These are phyloP conservation scores for Hemibagrus wyckioides DNA, from an alignment of 2,113 vertebrate species.

Conservation along the genomic window DNA sequence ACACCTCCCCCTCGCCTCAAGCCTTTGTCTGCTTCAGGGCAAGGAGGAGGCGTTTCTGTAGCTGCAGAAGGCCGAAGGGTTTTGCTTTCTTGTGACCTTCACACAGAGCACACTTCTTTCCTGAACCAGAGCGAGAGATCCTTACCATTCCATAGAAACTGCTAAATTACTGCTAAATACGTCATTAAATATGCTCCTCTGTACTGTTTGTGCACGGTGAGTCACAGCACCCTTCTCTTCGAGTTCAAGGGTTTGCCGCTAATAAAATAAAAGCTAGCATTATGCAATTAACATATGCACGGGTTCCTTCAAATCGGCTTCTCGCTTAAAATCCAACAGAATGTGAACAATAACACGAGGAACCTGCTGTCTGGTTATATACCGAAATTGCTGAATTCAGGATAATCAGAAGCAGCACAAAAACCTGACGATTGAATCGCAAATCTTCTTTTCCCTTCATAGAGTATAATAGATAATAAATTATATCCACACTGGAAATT, in stretches of 20 bases:
- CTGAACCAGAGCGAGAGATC: constrained; percentile 9
- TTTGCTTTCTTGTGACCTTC: constrained; percentile 66
- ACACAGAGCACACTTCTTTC: constrained; percentile 54
- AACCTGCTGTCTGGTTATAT: neutral
- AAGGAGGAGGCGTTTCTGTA: constrained; percentile 53
- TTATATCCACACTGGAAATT: neutral
- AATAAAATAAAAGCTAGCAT: constrained; percentile 67
- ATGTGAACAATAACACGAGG: neutral
- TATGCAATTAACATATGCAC: constrained; percentile 42
- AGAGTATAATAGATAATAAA: neutral
- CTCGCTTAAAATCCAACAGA: constrained; percentile 26
- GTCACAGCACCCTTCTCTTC: constrained; percentile 65
- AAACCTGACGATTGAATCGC: neutral
- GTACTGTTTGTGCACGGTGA: constrained; percentile 43
- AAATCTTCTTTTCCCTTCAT: neutral
- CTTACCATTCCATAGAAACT: constrained; percentile 14
- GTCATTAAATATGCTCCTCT: constrained; percentile 14
- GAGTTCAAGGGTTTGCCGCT: constrained; percentile 72
- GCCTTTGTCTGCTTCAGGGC: constrained; percentile 57
- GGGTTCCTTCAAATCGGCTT: constrained; percentile 37
- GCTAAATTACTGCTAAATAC: constrained; percentile 32
- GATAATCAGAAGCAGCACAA: neutral
- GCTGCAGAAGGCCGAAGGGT: constrained; percentile 65
- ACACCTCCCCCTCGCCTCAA: constrained; percentile 45
- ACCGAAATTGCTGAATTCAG: neutral